A percentile compares a stretch with the other conserved stretches of the same genome.
These are phyloP conservation scores for Oncorhynchus keta DNA, from an alignment of 2,113 vertebrate genomes.

Conservation along the genomic window DNA sequence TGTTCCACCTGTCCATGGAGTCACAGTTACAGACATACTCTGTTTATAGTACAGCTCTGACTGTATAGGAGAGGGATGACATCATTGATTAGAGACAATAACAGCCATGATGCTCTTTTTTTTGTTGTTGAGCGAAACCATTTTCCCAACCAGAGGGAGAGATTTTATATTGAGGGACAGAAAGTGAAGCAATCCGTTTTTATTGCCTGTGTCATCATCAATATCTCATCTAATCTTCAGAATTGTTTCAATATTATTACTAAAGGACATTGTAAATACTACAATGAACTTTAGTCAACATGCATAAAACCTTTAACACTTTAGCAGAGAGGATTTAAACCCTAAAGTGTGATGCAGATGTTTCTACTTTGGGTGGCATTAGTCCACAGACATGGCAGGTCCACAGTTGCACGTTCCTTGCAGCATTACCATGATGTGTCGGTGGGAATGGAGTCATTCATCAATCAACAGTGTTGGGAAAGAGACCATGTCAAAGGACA, in stretches of 20 bases:
- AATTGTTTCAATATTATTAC: no score
- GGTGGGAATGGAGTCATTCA: slow-evolving; percentile 60
- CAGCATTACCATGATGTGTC: slow-evolving; percentile 55
- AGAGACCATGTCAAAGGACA: slow-evolving; percentile 55
- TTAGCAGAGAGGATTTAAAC: neutral
- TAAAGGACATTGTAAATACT: no score
- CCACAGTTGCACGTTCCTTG: slow-evolving; percentile 21
- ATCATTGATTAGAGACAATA: slow-evolving; percentile 35
- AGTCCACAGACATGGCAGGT: slow-evolving; percentile 39
- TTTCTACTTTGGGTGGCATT: neutral
- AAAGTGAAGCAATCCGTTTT: neutral
- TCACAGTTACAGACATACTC: neutral
- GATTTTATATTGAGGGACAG: neutral
- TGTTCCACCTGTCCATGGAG: slow-evolving; percentile 25
- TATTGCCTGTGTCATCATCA: no score
- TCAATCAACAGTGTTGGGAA: slow-evolving; percentile 61
- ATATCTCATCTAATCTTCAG: no score
- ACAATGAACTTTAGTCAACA: neutral
- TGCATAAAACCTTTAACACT: neutral
- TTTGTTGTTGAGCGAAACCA: slow-evolving; percentile 47
- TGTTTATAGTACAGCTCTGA: neutral
- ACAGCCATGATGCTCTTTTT: neutral
- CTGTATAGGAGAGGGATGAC: neutral
- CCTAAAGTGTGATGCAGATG: neutral
- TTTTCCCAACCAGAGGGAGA: slow-evolving; percentile 2